Base-by-base conservation (phyloP, 2,888 invertebrate species). In the Andrena bicolor region DNA sequence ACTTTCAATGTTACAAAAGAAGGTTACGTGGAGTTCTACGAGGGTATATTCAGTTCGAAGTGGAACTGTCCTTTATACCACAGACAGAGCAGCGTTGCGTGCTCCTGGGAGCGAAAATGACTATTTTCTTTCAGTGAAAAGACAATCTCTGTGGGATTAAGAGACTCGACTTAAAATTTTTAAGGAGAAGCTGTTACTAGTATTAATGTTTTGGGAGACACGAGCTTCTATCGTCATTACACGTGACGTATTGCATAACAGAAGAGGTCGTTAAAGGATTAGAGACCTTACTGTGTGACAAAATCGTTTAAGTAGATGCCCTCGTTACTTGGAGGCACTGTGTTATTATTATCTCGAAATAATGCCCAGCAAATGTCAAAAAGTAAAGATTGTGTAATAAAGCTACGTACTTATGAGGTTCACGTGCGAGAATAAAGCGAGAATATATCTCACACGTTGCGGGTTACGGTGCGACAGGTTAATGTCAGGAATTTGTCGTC, bases 401-500 rank as follows among this genome's bases (percentile, higher is more conserved):
- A 41, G 16, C 41, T 41, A 16, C 16, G 4, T 41, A 41, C 7
- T 23, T 23, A 56, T 61, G 5, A 26, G 10, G 13, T 32, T 30
- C 0, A 13, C 1, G 28, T 2, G 7, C 0, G 8, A 28, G 28
- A 10, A 48, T 35, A 73, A 56, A 30, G 2, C 4, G 16, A 28
- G 13, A 48, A 5, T 49, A 13, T 28, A 7, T n/a, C 2, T 77
- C 7, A 30, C 35, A 35, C 28, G 35, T 5, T 32, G 28, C 20
- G 23, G 23, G 30, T 56, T 48, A n/a, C 26, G n/a, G 7, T 4
- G 56, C 13, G 30, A 35, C n/a, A 49, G 28, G 23, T 56, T 72
- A 65, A 48, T 35, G 28, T 13, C 7, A 69, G 65, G 58, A 72
- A 80, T 78, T 49, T 56, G 51, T 69, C 70, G 60, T 30, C 35